Base-by-base conservation (phyloP, 2,888 invertebrate genomes). In the Tenodera sinensis region DNA sequence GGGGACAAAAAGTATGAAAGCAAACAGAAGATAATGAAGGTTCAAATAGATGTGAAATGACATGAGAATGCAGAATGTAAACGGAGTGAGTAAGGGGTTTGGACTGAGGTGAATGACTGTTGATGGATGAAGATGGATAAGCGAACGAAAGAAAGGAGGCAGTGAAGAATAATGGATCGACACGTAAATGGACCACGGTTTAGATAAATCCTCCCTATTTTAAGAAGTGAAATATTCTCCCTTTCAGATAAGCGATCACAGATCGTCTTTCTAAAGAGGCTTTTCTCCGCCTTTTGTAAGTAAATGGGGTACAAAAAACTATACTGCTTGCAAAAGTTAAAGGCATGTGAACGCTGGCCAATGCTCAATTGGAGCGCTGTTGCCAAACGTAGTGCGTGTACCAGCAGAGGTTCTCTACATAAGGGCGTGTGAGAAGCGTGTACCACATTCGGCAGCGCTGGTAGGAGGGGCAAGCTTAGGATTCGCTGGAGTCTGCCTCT, bases 81-180 rank as follows among this genome's bases (percentile, higher is more conserved):
- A 71, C 15, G 54, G 20, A 71, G 54, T 71, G 54, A 71, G 20
- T 6, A 71, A 20, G 30, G 34, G 25, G 15, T n/a, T 30, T 82
- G 87, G 81, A 82, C 87, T 34, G 28, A 87, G 81, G 42, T 34
- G 28, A 83, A 87, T 87, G 87, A 87, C 83, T 87, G 82, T 25
- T 87, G 87, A 87, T 87, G 87, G 82, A 87, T 87, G 54, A 83
- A 87, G 83, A 83, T 83, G 34, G 83, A 87, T 87, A 87, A 28
- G 83, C 3, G 54, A 71, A 71, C 25, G 20, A 71, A 71, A 20
- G 54, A 15, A 71, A 71, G 54, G 20, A 71, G 54, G 20, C 54
- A 71, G 54, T 15, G 54, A 71, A 20, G 20, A 71, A 71, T 71
- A 71, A 71, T 71, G 54, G 54, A 71, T 71, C 15, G 54, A 71